Percentiles rank a stretch among this genome's conserved stretches.
Evolutionary conservation across 1,140 invertebrate species (phyloP).

Genomic region (honey bee (Apis mellifera)): Amel_HAv3.1 CM009936.2:6411001-6411500

Average conservation of each 20-base stretch:
- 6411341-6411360: slow-evolving; percentile 50
- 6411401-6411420: slow-evolving; percentile 71
- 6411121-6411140: neutral
- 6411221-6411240: slow-evolving; percentile 53
- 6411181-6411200: slow-evolving; percentile 13
- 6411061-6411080: neutral
- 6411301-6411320: slow-evolving; percentile 24
- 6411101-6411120: neutral
- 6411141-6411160: neutral
- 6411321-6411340: slow-evolving; percentile 41
- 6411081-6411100: neutral
- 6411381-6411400: slow-evolving; percentile 46
- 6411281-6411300: slow-evolving; percentile 42
- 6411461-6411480: slow-evolving; percentile 70
- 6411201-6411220: slow-evolving; percentile 22
- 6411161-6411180: neutral
- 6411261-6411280: neutral
- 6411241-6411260: neutral
- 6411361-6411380: slow-evolving; percentile 56
- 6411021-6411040: neutral
- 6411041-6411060: neutral
- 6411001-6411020: too few relatives aligned
- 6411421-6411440: slow-evolving; percentile 74
- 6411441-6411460: slow-evolving; percentile 68
- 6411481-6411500: slow-evolving; percentile 73